Percentiles rank a stretch among this genome's conserved stretches.
Evolutionary conservation across 2,888 invertebrate species (phyloP).

Genomic region (Chrysotoxum bicinctum): DNA sequence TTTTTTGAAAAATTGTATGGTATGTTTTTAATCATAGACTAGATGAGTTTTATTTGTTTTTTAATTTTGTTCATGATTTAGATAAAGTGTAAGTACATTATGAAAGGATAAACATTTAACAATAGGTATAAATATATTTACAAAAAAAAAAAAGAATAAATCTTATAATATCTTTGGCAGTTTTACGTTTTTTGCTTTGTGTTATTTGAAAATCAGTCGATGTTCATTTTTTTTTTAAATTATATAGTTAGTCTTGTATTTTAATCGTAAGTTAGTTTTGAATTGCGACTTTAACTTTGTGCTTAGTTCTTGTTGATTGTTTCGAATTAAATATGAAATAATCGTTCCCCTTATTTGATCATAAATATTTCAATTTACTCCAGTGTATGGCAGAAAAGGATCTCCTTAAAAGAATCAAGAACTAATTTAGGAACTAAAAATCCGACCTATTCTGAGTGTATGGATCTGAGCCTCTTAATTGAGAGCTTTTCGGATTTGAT

Average conservation of each 20-base stretch:
- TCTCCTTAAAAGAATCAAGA: not conserved
- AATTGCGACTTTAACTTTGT: not conserved
- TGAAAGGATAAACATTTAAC: constrained; percentile 16
- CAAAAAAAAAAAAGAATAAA: not conserved
- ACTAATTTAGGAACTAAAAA: not conserved
- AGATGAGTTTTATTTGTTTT: constrained; percentile 61
- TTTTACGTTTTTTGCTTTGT: constrained; percentile 49
- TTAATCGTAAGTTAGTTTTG: not conserved
- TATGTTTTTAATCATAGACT: constrained; percentile 69
- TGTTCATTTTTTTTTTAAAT: constrained; percentile 42
- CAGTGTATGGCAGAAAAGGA: not conserved
- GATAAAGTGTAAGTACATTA: constrained; percentile 1
- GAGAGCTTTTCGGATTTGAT: not conserved
- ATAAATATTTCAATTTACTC: not conserved
- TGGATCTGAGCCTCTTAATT: not conserved
- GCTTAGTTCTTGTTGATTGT: not conserved
- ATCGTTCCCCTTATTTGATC: no score
- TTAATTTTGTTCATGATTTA: not conserved
- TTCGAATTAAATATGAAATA: not conserved
- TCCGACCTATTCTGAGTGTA: not conserved
- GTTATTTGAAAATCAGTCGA: constrained; percentile 69
- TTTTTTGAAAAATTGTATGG: constrained; percentile 49
- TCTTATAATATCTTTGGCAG: constrained; percentile 65
- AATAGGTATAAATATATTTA: constrained; percentile 20
- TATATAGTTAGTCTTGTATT: constrained; percentile 24